These are phyloP conservation scores for Petaurus breviceps DNA, from an alignment of 2,113 vertebrate species.

Conservation along the genomic window DNA sequence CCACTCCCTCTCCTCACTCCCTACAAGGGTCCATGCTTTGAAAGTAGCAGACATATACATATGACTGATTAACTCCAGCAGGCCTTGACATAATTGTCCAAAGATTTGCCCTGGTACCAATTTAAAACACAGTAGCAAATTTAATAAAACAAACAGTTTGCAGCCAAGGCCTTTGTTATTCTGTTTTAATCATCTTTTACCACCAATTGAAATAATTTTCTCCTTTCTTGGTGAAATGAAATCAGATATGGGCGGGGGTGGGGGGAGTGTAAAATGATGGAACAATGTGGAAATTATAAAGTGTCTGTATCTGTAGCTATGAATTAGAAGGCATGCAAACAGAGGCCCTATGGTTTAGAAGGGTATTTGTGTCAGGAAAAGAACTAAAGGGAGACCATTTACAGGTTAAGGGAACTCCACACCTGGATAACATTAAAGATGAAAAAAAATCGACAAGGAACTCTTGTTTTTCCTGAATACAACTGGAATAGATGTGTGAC, in stretches of 20 bases:
- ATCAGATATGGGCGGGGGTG: constrained; percentile 56
- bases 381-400: constrained; percentile 73
- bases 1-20: neutral
- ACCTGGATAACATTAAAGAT: constrained; percentile 83
- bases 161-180: constrained; percentile 74
- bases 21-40: neutral
- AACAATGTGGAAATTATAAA: constrained; percentile 71
- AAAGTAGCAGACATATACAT: constrained; percentile 61
- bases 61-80: constrained; percentile 80
- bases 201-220: constrained; percentile 70
- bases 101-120: constrained; percentile 81
- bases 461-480: constrained; percentile 71
- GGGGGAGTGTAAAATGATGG: constrained; percentile 48
- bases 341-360: constrained; percentile 53
- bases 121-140: constrained; percentile 82
- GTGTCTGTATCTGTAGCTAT: constrained; percentile 60
- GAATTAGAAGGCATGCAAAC: constrained; percentile 75
- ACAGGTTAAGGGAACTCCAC: constrained; percentile 76
- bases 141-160: constrained; percentile 79
- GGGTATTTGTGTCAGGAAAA: constrained; percentile 67
- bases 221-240: constrained; percentile 71
- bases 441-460: constrained; percentile 53
- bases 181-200: constrained; percentile 77
- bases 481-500: constrained; percentile 34
- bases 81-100: constrained; percentile 78